A percentile compares a stretch with the other conserved stretches of the same genome.
Conservation (phyloP, 1,140 invertebrate genomes). For the Eulimnadia texana region DNA sequence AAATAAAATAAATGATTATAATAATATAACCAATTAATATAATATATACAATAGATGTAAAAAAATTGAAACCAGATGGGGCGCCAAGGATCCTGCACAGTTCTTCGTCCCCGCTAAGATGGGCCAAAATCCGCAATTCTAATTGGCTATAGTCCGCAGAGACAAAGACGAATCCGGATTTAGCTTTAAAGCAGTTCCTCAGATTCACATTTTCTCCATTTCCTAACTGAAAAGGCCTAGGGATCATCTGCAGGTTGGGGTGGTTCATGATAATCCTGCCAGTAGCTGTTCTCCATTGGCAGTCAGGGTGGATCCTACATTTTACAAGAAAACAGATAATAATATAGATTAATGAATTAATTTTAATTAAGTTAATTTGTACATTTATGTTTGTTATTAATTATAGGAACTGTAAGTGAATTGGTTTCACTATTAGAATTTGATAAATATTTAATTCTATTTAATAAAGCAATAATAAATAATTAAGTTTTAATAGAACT, state of each 20-base stretch:
- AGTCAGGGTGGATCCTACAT: slow-evolving; percentile 62
- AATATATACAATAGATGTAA: background rate
- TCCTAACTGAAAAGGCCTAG: slow-evolving; percentile 57
- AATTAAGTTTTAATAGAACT: no score
- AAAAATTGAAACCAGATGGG: background rate
- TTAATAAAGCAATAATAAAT: no score
- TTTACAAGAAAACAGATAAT: no score
- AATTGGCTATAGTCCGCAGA: slow-evolving; percentile 93
- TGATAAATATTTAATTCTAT: no score
- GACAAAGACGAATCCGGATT: slow-evolving; percentile 37
- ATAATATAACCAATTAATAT: background rate
- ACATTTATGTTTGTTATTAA: no score
- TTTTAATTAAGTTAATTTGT: no score
- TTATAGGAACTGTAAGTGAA: no score
- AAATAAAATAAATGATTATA: slow-evolving; percentile 20
- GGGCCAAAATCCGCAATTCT: slow-evolving; percentile 82
- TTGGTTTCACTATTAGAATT: no score
- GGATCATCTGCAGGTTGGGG: slow-evolving; percentile 84
- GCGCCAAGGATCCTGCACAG: slow-evolving; percentile 37
- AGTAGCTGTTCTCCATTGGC: slow-evolving; percentile 64
- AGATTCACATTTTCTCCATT: slow-evolving; percentile 22
- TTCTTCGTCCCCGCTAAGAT: slow-evolving; percentile 65
- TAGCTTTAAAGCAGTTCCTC: slow-evolving; percentile 49
- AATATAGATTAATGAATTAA: no score
- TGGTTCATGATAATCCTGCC: slow-evolving; percentile 82